Evolutionary conservation across 2,113 vertebrate genomes (phyloP).

Genomic region (Notiomystis cincta): DNA sequence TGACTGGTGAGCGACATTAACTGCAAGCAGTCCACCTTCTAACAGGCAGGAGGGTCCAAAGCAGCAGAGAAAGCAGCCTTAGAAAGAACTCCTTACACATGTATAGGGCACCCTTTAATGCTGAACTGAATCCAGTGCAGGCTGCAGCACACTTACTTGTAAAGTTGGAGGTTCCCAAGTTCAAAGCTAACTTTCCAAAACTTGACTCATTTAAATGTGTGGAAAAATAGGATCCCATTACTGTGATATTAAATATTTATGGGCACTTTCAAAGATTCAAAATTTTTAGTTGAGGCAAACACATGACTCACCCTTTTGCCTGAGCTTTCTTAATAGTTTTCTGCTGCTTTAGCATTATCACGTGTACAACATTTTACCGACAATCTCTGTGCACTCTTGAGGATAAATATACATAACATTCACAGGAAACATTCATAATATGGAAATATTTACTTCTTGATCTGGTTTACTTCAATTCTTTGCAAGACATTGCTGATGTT

Average conservation of each 20-base stretch:
- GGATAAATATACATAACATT: neutral
- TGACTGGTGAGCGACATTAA: neutral
- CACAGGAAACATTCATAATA: neutral
- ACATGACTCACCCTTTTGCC: neutral
- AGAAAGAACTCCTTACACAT: neutral
- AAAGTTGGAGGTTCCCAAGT: neutral
- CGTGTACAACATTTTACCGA: neutral
- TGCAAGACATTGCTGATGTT: neutral
- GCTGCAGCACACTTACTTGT: neutral
- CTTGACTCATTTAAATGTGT: neutral
- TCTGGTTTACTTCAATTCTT: neutral
- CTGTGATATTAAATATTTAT: conserved; percentile 29
- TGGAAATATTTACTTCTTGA: neutral
- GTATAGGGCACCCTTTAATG: neutral
- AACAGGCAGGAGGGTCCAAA: neutral
- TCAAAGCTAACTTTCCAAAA: neutral
- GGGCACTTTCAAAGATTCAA: neutral
- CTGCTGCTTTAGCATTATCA: neutral
- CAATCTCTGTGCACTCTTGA: neutral
- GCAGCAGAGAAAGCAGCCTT: neutral
- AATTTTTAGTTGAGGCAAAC: neutral
- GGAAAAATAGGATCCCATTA: neutral
- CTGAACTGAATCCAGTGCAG: neutral
- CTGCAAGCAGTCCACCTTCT: neutral
- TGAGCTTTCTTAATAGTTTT: neutral